These are phyloP conservation scores for Ophiothrix spiculata DNA, from an alignment of 35 echinoderm and acorn worm species.

Conservation along the genomic window DNA sequence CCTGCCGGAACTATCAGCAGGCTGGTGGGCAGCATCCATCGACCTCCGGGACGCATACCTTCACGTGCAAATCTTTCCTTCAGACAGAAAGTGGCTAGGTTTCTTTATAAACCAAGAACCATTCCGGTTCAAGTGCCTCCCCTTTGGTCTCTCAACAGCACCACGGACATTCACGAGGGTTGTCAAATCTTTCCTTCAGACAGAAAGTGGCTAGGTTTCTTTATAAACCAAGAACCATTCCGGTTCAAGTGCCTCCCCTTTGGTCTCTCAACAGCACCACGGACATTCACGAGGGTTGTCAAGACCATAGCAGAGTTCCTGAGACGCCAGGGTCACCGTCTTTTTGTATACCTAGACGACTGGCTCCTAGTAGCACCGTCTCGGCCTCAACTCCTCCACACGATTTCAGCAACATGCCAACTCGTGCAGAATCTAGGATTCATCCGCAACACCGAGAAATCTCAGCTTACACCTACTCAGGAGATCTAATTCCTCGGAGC, in stretches of 20 bases:
- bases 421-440: not conserved
- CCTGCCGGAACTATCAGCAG: too few relatives aligned
- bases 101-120: too few relatives aligned
- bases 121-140: too few relatives aligned
- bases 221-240: not conserved
- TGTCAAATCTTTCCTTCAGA: too few relatives aligned
- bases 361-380: not conserved
- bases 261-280: not conserved
- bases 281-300: not conserved
- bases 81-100: too few relatives aligned
- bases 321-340: not conserved
- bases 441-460: not conserved
- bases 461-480: not conserved
- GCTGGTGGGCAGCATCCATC: not conserved
- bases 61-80: not conserved
- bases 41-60: constrained; percentile 14
- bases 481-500: too few relatives aligned
- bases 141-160: too few relatives aligned
- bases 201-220: too few relatives aligned
- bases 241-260: not conserved
- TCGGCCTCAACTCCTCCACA: not conserved
- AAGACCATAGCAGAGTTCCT: not conserved
- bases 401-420: not conserved
- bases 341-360: constrained; percentile 23
- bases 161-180: too few relatives aligned